Conservation (phyloP, 2,888 invertebrate genomes). For the Pheosia gnoma region DNA sequence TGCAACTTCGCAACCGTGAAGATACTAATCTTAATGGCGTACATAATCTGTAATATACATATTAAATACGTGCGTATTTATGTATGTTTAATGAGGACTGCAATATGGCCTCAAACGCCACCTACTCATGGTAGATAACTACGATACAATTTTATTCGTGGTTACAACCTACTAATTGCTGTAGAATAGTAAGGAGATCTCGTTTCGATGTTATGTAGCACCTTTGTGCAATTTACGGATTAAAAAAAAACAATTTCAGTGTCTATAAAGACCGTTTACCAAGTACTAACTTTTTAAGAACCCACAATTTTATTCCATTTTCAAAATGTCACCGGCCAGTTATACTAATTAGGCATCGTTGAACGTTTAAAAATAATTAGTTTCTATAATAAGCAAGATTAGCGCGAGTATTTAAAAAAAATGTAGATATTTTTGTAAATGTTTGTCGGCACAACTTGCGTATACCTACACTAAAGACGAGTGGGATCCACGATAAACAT, state of each 20-base stretch:
- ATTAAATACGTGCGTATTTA: constrained; percentile 30
- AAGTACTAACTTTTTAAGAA: not conserved
- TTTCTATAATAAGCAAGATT: constrained; percentile 7
- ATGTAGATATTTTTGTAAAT: constrained; percentile 15
- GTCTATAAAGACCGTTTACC: not conserved
- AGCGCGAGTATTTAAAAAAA: constrained; percentile 31
- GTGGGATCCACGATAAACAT: constrained; percentile 66
- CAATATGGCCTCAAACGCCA: constrained; percentile 27
- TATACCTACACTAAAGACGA: constrained; percentile 41
- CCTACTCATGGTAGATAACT: constrained; percentile 3
- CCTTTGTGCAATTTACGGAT: not conserved
- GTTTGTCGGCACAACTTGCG: constrained; percentile 27
- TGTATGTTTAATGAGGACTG: constrained; percentile 32
- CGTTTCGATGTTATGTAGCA: not conserved
- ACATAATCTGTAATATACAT: constrained; percentile 41
- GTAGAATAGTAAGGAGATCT: not conserved
- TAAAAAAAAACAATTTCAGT: not conserved
- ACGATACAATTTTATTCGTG: not conserved
- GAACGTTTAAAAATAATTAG: not conserved
- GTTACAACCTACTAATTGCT: not conserved
- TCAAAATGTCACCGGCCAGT: constrained; percentile 3
- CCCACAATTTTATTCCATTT: not conserved
- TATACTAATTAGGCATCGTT: not conserved
- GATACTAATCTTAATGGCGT: constrained; percentile 57
- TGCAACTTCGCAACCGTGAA: constrained; percentile 38